phyloP scores from a whole-genome alignment of 2,888 invertebrate species.

The Embidobia sp. region DNA sequence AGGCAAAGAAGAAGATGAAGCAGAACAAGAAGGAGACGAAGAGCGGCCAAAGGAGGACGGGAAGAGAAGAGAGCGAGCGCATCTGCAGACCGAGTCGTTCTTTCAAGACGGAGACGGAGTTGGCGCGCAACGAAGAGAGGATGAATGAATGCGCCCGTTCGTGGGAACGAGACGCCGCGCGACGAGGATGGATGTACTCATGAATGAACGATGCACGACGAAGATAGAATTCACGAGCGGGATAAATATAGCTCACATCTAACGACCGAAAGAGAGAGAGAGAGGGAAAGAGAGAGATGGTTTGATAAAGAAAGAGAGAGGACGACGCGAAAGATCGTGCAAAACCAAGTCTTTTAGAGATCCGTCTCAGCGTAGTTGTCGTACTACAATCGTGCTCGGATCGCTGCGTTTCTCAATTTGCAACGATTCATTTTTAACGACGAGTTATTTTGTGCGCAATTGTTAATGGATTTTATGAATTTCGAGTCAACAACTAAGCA shows the following conservation, averaged over 20 bases:
- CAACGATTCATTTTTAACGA: conserved; percentile 7
- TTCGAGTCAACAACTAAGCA: too few species aligned
- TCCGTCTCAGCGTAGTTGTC: conserved; percentile 48
- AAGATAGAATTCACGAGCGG: conserved; percentile 77
- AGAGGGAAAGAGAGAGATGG: conserved; percentile 65
- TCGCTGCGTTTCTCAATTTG: conserved; percentile 24
- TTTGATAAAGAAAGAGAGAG: not conserved
- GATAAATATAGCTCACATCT: conserved; percentile 76
- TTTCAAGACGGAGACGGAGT: conserved; percentile 52
- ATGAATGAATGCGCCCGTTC: conserved; percentile 77
- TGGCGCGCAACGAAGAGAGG: conserved; percentile 69
- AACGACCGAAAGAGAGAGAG: conserved; percentile 69
- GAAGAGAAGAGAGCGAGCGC: conserved; percentile 24
- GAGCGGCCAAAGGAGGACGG: not conserved
- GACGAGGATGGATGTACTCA: conserved; percentile 70
- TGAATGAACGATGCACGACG: conserved; percentile 77
- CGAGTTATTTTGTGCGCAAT: not conserved
- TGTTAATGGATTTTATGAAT: too few species aligned
- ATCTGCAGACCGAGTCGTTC: conserved; percentile 49
- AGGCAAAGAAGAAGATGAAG: conserved; percentile 25
- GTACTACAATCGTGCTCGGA: conserved; percentile 36
- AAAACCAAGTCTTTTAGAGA: conserved; percentile 40
- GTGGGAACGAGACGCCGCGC: conserved; percentile 68
- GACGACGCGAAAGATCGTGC: conserved; percentile 59
- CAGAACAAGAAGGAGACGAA: conserved; percentile 11